These are phyloP conservation scores for Iselma pallidipennis DNA, from an alignment of 2,888 invertebrate genomes.

Conservation along the genomic window DNA sequence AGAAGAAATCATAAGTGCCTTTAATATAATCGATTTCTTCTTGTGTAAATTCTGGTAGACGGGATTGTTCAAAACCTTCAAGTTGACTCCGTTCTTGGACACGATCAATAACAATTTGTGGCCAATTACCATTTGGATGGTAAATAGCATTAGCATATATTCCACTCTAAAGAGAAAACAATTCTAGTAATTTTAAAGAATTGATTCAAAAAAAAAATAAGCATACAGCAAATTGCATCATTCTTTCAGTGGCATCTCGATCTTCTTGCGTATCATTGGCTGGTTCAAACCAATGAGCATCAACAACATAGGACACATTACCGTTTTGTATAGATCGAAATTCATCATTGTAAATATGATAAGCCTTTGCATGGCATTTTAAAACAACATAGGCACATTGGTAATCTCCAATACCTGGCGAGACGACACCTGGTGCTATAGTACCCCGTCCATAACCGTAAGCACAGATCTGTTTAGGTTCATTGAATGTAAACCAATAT, in stretches of 20 bases:
- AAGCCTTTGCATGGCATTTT: constrained; percentile 66
- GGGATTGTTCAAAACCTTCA: constrained; percentile 63
- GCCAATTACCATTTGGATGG: constrained; percentile 65
- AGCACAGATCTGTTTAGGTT: constrained; percentile 50
- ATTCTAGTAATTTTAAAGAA: too few species aligned
- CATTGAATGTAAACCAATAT: constrained; percentile 60
- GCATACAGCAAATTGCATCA: constrained; percentile 60
- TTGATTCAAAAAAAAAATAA: too few species aligned
- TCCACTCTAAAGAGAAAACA: too few species aligned
- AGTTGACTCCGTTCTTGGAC: constrained; percentile 58
- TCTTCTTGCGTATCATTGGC: constrained; percentile 57
- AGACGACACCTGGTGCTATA: constrained; percentile 47
- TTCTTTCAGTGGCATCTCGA: constrained; percentile 57
- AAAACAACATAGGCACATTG: constrained; percentile 65
- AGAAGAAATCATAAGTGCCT: constrained; percentile 62
- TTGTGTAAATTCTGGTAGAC: constrained; percentile 63
- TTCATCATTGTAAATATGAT: constrained; percentile 62
- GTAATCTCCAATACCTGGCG: constrained; percentile 62
- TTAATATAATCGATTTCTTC: constrained; percentile 63
- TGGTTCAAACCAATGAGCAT: constrained; percentile 58
- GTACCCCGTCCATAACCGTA: constrained; percentile 41
- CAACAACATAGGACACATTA: constrained; percentile 60
- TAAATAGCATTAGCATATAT: constrained; percentile 67
- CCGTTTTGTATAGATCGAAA: constrained; percentile 61
- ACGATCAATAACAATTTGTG: constrained; percentile 63